These are phyloP conservation scores for Trissolcus brochymenae DNA, from an alignment of 2,888 invertebrate species.

Conservation along the genomic window DNA sequence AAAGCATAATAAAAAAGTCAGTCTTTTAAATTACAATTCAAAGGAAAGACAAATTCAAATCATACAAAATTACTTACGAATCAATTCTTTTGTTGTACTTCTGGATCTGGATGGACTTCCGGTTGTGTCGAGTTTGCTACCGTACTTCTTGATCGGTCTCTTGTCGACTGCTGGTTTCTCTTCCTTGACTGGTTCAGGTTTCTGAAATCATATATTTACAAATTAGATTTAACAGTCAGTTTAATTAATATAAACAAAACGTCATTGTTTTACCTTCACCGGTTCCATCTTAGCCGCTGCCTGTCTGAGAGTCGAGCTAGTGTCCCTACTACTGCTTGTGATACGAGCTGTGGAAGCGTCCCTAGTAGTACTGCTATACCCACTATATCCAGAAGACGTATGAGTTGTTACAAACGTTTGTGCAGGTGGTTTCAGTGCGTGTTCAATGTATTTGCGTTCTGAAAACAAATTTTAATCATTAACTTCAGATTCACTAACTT, in stretches of 20 bases:
- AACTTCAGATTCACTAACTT: background rate
- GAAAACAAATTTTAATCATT: conserved; percentile 30
- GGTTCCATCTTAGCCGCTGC: conserved; percentile 24
- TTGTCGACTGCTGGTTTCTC: conserved; percentile 74
- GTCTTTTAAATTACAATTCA: background rate
- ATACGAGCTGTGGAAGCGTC: conserved; percentile 36
- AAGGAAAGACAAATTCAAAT: background rate
- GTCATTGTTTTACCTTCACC: background rate
- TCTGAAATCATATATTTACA: background rate
- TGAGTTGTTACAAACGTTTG: conserved; percentile 77
- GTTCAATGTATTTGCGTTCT: conserved; percentile 92
- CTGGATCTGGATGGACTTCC: conserved; percentile 91
- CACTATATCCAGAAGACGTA: conserved; percentile 75
- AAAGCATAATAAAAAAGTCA: background rate
- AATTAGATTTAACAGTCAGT: too few relatives aligned
- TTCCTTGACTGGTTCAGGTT: conserved; percentile 22
- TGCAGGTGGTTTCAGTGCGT: conserved; percentile 83
- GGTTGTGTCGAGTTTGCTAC: conserved; percentile 83
- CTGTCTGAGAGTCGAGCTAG: conserved; percentile 26
- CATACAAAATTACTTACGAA: conserved; percentile 79
- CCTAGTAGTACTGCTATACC: conserved; percentile 73
- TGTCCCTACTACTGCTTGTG: conserved; percentile 16
- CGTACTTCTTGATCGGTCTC: conserved; percentile 81
- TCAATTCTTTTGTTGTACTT: conserved; percentile 92
- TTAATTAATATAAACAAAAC: too few relatives aligned